phyloP scores from a whole-genome alignment of 2,888 invertebrate genomes.

The Dyspetes luteomarginatus region DNA sequence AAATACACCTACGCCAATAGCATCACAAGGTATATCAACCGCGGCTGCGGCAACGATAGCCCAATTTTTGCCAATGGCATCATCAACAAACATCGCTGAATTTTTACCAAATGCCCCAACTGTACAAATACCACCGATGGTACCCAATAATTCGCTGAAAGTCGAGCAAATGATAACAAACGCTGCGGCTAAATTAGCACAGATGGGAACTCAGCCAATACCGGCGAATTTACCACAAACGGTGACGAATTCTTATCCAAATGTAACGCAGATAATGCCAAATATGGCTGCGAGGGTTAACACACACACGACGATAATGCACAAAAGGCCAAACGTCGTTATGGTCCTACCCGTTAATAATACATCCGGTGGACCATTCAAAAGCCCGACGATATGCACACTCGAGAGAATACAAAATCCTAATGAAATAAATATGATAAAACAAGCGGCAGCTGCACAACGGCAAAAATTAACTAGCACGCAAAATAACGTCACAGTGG shows the following conservation, averaged over 20 bases:
- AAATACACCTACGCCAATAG: neutral
- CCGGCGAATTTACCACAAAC: neutral
- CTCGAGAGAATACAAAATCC: conserved; percentile 31
- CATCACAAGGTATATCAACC: neutral
- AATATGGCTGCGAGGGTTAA: neutral
- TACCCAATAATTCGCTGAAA: neutral
- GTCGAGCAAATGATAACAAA: neutral
- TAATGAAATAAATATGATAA: neutral
- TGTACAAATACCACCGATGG: neutral
- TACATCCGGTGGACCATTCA: neutral
- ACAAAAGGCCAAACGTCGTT: conserved; percentile 5
- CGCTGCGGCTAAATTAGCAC: too few relatives aligned
- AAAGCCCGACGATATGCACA: conserved; percentile 12
- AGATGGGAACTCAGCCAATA: too few relatives aligned
- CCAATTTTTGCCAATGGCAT: neutral
- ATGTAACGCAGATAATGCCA: neutral
- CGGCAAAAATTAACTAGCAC: neutral
- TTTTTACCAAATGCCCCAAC: neutral
- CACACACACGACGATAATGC: neutral
- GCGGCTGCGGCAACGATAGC: neutral
- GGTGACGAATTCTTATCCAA: neutral
- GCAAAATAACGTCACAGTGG: neutral
- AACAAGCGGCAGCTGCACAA: neutral
- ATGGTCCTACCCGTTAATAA: conserved; percentile 27
- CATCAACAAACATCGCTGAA: neutral